Percentiles rank a stretch among this genome's conserved stretches.
Evolutionary conservation across 2,888 invertebrate species (phyloP).

Genomic region (Aquatica leii): DNA sequence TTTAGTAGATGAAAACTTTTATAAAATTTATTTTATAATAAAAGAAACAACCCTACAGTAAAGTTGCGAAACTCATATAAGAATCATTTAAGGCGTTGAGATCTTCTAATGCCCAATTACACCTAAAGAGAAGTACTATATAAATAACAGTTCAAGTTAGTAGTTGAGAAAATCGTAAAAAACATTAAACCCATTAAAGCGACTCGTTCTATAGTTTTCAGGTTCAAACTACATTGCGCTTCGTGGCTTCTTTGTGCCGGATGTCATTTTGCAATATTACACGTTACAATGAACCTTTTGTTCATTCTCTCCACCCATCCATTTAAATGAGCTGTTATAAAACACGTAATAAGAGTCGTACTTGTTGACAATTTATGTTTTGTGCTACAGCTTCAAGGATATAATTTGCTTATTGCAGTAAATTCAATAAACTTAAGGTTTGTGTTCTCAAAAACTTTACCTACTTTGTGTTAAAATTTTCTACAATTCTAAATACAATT

Average conservation of each 20-base stretch:
- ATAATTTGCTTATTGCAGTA: background rate
- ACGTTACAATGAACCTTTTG: conserved; percentile 36
- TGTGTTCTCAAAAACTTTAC: background rate
- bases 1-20: too few species aligned
- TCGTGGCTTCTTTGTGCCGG: conserved; percentile 34
- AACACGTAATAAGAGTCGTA: conserved; percentile 26
- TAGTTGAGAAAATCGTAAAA: conserved; percentile 19
- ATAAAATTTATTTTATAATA: conserved; percentile 2
- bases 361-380: conserved; percentile 24
- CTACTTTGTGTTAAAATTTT: too few species aligned
- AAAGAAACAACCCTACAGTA: background rate
- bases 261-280: conserved; percentile 38
- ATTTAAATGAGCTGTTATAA: conserved; percentile 32
- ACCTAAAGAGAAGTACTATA: conserved; percentile 8
- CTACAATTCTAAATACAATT: too few species aligned
- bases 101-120: conserved; percentile 15
- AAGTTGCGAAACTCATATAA: conserved; percentile 3
- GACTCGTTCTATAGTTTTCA: conserved; percentile 27
- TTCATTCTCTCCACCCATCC: conserved; percentile 29
- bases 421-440: background rate
- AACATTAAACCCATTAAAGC: conserved; percentile 19
- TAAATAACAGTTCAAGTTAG: conserved; percentile 23
- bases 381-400: background rate
- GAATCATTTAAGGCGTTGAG: conserved; percentile 8
- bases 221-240: conserved; percentile 26